Conservation (phyloP, 2,888 invertebrate species). For the Hirudinaria manillensis region DNA sequence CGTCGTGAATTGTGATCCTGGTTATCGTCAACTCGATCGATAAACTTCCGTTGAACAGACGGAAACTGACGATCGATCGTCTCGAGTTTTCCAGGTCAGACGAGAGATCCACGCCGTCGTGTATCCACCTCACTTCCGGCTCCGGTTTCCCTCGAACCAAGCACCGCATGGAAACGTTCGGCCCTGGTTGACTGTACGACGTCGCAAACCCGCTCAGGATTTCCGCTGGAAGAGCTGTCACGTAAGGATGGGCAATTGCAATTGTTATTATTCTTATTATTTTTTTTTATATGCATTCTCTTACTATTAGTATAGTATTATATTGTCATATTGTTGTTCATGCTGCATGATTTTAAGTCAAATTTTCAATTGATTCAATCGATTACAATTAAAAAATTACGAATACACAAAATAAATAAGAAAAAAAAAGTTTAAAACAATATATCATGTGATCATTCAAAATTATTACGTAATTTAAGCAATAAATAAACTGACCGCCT, state of each 20-base stretch:
- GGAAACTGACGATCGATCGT: conserved; percentile 59
- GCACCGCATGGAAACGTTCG: conserved; percentile 83
- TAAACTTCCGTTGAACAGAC: conserved; percentile 70
- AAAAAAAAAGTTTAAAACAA: too few relatives aligned
- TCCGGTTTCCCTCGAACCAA: conserved; percentile 89
- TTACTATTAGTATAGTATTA: too few relatives aligned
- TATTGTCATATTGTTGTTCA: too few relatives aligned
- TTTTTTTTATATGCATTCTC: too few relatives aligned
- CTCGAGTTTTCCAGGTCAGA: too few relatives aligned
- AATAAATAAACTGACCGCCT: conserved; percentile 62
- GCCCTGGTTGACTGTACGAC: conserved; percentile 76
- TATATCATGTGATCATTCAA: too few relatives aligned
- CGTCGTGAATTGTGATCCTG: conserved; percentile 65
- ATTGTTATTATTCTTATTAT: too few relatives aligned
- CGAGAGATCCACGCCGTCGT: conserved; percentile 52
- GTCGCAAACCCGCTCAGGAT: conserved; percentile 69
- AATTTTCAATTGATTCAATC: too few relatives aligned
- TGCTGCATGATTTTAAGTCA: too few relatives aligned
- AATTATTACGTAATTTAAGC: too few relatives aligned
- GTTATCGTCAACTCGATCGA: conserved; percentile 79
- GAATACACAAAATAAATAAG: too few relatives aligned
- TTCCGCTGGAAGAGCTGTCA: conserved; percentile 84
- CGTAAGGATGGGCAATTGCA: conserved; percentile 60
- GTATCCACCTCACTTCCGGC: conserved; percentile 82
- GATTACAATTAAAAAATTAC: too few relatives aligned